Base-by-base conservation (phyloP, 2,797 vertebrate species). In the Otolemur crassicaudatus region DNA sequence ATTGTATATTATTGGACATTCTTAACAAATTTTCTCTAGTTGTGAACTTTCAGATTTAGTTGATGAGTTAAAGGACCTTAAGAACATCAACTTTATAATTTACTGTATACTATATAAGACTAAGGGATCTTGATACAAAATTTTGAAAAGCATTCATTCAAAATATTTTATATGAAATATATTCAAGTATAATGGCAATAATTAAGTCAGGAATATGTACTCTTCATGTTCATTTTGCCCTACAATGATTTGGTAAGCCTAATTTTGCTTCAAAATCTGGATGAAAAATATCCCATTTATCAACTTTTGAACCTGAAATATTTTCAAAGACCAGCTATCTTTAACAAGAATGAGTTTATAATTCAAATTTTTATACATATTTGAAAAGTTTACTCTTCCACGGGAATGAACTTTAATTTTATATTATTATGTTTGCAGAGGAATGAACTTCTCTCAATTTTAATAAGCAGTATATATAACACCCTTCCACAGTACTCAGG, bases 381-480 rank as follows among this genome's bases (percentile, higher is more conserved):
- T 12, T 84, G 9, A 40, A 16, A 49, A 80, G 83, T 88, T 80
- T 43, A 40, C 19, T 92, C 34, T 72, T 65, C 4, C 61, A 91
- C 17, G 93, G 60, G 80, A 82, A 72, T 75, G 87, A 77, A 69
- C n/a, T 72, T 91, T 76, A 92, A 89, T 95, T 91, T 91, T 29
- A 75, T 56, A 85, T 89, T 75, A 53, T 37, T 85, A 9, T 61
- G 7, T 8, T 91, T 77, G 60, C 19, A 22, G 34, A 5, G 2
- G 2, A 29, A 6, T n/a, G 16, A 87, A 46, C 31, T 60, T 13
- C 2, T 19, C 31, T 40, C 81, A 93, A 95, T 90, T 80, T 19
- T 93, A 75, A 83, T n/a, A 56, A 58, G 58, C 19, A 87, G 6
- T 43, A 25, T 20, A 79, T 69, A 46, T 61, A 92, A 23, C 14